These are phyloP conservation scores for Gallinago media DNA, from an alignment of 2,113 vertebrate species.

Conservation along the genomic window DNA sequence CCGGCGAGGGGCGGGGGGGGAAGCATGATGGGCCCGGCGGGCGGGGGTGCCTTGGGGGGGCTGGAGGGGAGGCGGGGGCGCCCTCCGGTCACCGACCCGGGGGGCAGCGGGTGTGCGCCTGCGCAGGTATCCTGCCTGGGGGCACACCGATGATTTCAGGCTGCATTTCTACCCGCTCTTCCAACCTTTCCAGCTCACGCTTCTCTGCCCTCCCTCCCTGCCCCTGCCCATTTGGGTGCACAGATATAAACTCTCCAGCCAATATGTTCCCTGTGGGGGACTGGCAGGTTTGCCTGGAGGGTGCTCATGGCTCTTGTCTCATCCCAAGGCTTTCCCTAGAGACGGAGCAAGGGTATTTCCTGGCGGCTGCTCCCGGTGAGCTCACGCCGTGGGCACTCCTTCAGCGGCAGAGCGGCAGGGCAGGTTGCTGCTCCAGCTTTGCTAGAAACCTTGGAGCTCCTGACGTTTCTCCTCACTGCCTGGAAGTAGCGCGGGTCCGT, in stretches of 20 bases:
- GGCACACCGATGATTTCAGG: constrained; percentile 17
- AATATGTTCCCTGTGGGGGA: constrained; percentile 9
- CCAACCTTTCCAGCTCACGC: constrained; percentile 28
- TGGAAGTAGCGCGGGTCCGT: neutral
- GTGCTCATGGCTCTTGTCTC: neutral
- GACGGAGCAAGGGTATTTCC: neutral
- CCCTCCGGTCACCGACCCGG: too few species aligned
- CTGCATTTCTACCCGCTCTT: constrained; percentile 15
- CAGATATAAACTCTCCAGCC: constrained; percentile 55
- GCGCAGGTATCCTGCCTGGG: constrained; percentile 19
- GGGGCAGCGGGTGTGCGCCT: neutral
- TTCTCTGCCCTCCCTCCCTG: constrained; percentile 55
- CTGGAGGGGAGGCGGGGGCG: too few species aligned
- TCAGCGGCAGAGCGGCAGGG: neutral
- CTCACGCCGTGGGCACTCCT: constrained; percentile 30
- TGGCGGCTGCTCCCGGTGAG: neutral
- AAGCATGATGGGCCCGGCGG: too few species aligned
- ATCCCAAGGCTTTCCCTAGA: neutral
- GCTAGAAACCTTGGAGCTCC: constrained; percentile 9
- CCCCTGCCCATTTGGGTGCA: constrained; percentile 37
- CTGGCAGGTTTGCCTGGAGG: neutral
- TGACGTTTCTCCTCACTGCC: rapidly evolving
- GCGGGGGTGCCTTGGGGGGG: too few species aligned
- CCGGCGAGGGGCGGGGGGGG: too few species aligned
- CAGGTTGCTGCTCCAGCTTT: constrained; percentile 25